A percentile compares a stretch with the other conserved stretches of the same genome.
Conservation (phyloP, 1,140 invertebrate species). For the Plodia interpunctella region DNA sequence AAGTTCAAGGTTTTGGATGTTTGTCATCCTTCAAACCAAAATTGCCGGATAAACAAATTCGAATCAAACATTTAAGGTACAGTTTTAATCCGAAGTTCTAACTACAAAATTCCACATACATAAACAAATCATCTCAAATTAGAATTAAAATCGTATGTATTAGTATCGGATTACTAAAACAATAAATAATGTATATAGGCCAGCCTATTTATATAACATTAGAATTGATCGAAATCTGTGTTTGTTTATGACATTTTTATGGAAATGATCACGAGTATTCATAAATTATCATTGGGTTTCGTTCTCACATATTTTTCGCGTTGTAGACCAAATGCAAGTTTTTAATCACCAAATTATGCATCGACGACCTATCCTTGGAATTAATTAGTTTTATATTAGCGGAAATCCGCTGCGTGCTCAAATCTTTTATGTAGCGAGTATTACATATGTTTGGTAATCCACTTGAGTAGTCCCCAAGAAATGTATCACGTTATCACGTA, state of each 20-base stretch:
- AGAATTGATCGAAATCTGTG: slow-evolving; percentile 1
- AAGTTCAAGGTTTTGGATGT: not conserved
- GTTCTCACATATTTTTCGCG: slow-evolving; percentile 4
- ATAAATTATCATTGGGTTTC: not conserved
- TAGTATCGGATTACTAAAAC: not conserved
- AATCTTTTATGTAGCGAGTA: not conserved
- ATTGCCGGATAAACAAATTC: no score
- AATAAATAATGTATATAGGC: not conserved
- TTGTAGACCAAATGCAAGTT: not conserved
- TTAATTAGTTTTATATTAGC: slow-evolving; percentile 10
- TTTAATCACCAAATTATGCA: slow-evolving; percentile 10
- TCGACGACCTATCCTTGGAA: slow-evolving; percentile 6
- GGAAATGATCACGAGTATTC: not conserved
- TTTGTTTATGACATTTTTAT: slow-evolving; percentile 2
- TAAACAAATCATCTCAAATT: no score
- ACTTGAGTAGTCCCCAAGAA: not conserved
- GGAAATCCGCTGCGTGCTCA: slow-evolving; percentile 6
- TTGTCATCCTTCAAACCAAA: no score
- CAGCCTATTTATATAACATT: not conserved
- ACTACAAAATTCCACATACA: no score
- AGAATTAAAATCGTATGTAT: no score
- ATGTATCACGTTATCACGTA: slow-evolving; percentile 1
- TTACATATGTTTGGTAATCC: no score
- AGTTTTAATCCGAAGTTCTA: no score
- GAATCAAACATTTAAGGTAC: no score